These are phyloP conservation scores for Willisornis vidua DNA, from an alignment of 2,113 vertebrate species.

Conservation along the genomic window DNA sequence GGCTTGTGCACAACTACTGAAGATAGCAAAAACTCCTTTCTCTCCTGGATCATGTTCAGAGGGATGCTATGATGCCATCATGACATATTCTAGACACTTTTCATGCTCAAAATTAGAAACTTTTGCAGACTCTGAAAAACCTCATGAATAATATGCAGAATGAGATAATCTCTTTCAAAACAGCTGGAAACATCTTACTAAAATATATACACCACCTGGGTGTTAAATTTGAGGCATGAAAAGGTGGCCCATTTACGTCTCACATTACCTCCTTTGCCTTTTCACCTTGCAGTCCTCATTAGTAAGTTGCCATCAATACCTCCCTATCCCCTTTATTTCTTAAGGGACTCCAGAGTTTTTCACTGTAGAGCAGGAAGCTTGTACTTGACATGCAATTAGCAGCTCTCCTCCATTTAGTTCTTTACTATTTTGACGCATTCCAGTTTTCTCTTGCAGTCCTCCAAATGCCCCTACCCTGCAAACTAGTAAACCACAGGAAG, in stretches of 20 bases:
- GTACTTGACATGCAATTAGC: not conserved
- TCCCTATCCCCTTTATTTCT: not conserved
- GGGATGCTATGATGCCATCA: not conserved
- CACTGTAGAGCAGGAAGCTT: not conserved
- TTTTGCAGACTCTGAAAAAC: not conserved
- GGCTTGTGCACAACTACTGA: not conserved
- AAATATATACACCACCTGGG: not conserved
- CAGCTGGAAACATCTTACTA: not conserved
- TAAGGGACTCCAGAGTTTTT: not conserved
- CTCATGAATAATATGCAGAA: not conserved
- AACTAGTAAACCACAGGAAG: not conserved
- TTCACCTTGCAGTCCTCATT: not conserved
- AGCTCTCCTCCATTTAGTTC: not conserved
- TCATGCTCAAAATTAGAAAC: not conserved
- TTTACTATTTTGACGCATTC: not conserved
- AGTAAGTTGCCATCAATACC: not conserved
- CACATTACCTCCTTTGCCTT: not conserved
- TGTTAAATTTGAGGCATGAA: not conserved
- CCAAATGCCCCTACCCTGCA: not conserved
- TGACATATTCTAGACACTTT: not conserved
- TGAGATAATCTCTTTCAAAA: not conserved
- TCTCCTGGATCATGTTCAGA: not conserved
- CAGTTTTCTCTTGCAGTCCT: not conserved
- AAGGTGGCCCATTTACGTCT: not conserved
- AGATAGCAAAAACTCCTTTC: not conserved